phyloP scores from a whole-genome alignment of 2,888 invertebrate species.

The Microctonus hyperodae region DNA sequence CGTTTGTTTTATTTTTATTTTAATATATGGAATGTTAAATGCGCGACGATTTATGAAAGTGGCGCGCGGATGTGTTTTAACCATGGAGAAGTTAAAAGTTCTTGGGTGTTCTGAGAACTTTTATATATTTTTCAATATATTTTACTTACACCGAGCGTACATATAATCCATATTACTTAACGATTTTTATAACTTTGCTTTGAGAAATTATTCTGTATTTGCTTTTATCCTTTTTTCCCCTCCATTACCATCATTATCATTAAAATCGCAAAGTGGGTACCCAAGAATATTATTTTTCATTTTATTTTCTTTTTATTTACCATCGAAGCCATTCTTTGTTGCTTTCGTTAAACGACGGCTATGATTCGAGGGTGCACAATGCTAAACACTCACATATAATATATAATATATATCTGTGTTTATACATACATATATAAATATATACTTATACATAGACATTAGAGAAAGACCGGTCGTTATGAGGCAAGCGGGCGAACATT shows the following conservation, averaged over 20 bases:
- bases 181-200: background rate
- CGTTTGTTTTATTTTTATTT: background rate
- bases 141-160: background rate
- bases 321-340: slow-evolving; percentile 23
- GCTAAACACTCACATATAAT: background rate
- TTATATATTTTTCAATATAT: background rate
- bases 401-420: background rate
- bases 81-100: background rate
- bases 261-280: slow-evolving; percentile 25
- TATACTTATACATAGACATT: background rate
- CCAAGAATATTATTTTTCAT: background rate
- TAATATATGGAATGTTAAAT: slow-evolving; percentile 5
- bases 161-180: background rate
- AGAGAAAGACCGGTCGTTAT: slow-evolving; percentile 20
- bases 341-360: slow-evolving; percentile 9
- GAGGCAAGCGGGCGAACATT: slow-evolving; percentile 34
- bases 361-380: slow-evolving; percentile 1
- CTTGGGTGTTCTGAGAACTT: background rate
- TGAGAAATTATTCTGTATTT: background rate
- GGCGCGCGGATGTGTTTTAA: background rate
- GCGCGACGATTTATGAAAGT: slow-evolving; percentile 3
- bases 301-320: slow-evolving; percentile 19
- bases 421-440: slow-evolving; percentile 3
- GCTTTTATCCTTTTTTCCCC: background rate
- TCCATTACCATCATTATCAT: slow-evolving; percentile 20